phyloP scores from a whole-genome alignment of 2,888 invertebrate species.

The Gibbula magus region DNA sequence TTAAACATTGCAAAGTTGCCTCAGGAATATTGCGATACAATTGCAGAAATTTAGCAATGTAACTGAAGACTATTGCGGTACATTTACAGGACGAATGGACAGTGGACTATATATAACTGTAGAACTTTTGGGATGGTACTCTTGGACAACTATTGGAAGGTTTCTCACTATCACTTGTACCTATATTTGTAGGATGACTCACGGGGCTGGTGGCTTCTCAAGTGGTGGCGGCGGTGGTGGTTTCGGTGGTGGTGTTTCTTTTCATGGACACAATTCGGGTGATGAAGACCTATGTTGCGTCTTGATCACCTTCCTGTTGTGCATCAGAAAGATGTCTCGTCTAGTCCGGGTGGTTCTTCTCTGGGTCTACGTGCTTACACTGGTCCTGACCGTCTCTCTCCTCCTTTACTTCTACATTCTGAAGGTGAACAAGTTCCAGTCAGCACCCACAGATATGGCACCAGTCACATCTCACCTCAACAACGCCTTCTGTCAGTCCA shows the following conservation, averaged over 20 bases:
- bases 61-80: no score
- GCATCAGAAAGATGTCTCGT: conserved; percentile 12
- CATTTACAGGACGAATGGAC: no score
- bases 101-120: no score
- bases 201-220: not conserved
- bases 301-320: not conserved
- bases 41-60: no score
- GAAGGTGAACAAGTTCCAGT: not conserved
- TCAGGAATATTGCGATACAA: no score
- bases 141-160: no score
- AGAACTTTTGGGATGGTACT: no score
- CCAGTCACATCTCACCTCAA: not conserved
- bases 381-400: not conserved
- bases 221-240: not conserved
- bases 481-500: not conserved
- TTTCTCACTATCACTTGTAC: no score
- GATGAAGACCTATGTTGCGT: not conserved
- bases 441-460: conserved; percentile 10
- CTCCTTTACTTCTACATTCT: not conserved
- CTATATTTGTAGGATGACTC: conserved; percentile 2
- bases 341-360: not conserved
- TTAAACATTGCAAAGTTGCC: no score
- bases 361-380: conserved; percentile 1
- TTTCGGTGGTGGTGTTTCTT: no score
- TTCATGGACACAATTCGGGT: no score